These are phyloP conservation scores for Ptychodera flava DNA, from an alignment of 35 echinoderm and acorn worm species.

Conservation along the genomic window DNA sequence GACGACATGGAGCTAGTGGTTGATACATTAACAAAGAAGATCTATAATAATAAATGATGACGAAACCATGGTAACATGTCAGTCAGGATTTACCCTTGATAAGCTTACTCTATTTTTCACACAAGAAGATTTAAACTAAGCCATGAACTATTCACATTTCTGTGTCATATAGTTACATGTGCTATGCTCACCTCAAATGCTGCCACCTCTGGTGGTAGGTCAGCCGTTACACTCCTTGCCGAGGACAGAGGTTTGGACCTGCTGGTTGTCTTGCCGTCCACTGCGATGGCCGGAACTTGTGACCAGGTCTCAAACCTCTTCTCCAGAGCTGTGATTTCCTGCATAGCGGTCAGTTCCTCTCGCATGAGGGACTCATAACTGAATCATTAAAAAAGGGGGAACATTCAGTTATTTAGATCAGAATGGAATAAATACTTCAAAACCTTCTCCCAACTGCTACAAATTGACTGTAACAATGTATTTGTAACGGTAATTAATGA, in stretches of 20 bases:
- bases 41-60: too few species aligned
- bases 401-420: too few species aligned
- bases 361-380: constrained; percentile 90
- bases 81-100: too few species aligned
- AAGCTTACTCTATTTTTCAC: too few species aligned
- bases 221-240: constrained; percentile 46
- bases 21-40: too few species aligned
- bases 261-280: constrained; percentile 34
- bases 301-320: constrained; percentile 87
- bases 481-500: too few species aligned
- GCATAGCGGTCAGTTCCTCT: constrained; percentile 64
- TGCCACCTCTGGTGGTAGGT: constrained; percentile 78
- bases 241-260: constrained; percentile 32
- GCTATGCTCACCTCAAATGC: constrained; percentile 97
- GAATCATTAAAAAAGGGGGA: constrained; percentile 3
- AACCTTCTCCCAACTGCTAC: background rate
- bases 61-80: too few species aligned
- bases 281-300: constrained; percentile 49
- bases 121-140: too few species aligned
- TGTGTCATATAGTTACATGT: too few species aligned
- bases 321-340: constrained; percentile 81
- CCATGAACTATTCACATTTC: too few species aligned
- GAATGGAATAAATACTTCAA: background rate
- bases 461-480: background rate
- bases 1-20: too few species aligned